Percentiles rank a stretch among this genome's conserved stretches.
These are phyloP conservation scores for Cervus canadensis DNA, from an alignment of 2,113 vertebrate genomes.

Conservation along the genomic window DNA sequence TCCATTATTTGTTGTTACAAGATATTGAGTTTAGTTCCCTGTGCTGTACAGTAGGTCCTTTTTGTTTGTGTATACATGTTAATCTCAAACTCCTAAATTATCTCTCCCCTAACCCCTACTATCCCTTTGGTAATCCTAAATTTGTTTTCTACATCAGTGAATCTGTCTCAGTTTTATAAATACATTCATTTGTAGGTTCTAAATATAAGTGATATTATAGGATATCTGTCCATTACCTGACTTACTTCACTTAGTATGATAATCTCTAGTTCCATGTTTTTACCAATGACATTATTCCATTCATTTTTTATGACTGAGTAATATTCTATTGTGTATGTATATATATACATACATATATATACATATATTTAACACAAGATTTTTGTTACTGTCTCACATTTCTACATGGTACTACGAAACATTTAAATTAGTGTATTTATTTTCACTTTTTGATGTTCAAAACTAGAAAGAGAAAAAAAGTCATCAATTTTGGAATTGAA, in stretches of 20 bases:
- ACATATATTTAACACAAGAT: neutral
- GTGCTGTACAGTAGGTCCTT: neutral
- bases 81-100: neutral
- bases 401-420: neutral
- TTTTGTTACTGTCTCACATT: neutral
- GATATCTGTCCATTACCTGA: neutral
- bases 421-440: neutral
- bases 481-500: neutral
- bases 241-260: neutral
- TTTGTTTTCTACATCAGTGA: neutral
- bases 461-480: neutral
- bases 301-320: neutral
- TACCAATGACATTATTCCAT: neutral
- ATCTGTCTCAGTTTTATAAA: neutral
- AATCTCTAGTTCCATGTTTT: neutral
- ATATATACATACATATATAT: rapidly evolving
- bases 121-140: neutral
- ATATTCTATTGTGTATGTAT: neutral
- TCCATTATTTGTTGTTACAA: neutral
- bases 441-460: neutral
- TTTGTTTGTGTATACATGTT: neutral
- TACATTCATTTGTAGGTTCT: neutral
- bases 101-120: neutral
- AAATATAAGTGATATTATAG: neutral
- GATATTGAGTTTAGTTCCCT: neutral